Conservation (phyloP, 2,888 invertebrate genomes). For the Spilarctia lutea region DNA sequence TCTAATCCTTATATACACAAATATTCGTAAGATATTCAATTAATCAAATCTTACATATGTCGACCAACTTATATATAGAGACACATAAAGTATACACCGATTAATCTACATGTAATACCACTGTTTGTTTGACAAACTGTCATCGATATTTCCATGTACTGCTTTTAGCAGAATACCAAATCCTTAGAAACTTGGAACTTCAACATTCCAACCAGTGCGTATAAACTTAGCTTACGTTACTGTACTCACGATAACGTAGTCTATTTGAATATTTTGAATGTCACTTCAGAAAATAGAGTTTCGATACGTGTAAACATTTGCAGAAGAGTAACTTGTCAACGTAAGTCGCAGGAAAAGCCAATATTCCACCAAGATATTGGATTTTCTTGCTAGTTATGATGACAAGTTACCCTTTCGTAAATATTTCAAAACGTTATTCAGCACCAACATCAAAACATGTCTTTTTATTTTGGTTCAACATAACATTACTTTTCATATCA, state of each 20-base stretch:
- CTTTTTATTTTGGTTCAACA: not conserved
- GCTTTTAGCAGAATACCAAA: constrained; percentile 37
- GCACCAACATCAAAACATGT: not conserved
- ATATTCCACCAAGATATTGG: constrained; percentile 1
- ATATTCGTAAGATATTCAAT: constrained; percentile 36
- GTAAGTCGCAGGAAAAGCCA: not conserved
- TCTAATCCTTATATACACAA: not conserved
- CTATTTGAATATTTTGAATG: constrained; percentile 11
- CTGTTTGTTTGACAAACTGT: constrained; percentile 63
- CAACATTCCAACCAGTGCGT: constrained; percentile 15
- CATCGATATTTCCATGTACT: constrained; percentile 34
- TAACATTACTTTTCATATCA: not conserved
- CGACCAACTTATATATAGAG: constrained; percentile 4
- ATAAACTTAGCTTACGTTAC: constrained; percentile 26
- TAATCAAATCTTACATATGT: constrained; percentile 25
- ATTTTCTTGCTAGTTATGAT: constrained; percentile 1
- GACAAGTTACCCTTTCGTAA: constrained; percentile 7
- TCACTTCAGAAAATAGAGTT: constrained; percentile 15
- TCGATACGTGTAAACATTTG: constrained; percentile 15
- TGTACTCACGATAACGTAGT: constrained; percentile 8
- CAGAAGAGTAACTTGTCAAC: constrained; percentile 4
- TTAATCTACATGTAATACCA: constrained; percentile 57
- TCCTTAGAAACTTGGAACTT: constrained; percentile 26
- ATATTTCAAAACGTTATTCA: constrained; percentile 10
- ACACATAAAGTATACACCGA: constrained; percentile 54